phyloP scores from a whole-genome alignment of 2,888 invertebrate species.

The Apantesis nais region DNA sequence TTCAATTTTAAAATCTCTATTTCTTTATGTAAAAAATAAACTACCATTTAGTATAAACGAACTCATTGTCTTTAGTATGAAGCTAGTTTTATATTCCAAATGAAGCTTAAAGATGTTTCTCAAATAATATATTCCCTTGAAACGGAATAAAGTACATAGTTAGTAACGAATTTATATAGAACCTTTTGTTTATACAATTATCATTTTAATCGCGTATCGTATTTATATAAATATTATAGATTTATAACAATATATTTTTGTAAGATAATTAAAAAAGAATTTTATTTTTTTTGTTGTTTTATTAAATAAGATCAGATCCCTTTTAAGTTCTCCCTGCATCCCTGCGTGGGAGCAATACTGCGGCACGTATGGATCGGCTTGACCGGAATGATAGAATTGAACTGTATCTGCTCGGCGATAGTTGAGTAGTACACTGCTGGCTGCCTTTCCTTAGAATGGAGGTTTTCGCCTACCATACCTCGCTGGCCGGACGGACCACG shows the following conservation, averaged over 20 bases:
- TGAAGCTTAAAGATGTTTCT: background rate
- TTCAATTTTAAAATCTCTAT: background rate
- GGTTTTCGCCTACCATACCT: too few species aligned
- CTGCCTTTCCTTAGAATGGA: too few species aligned
- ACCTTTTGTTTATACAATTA: constrained; percentile 31
- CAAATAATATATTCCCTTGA: constrained; percentile 6
- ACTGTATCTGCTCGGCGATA: too few species aligned
- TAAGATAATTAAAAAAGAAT: constrained; percentile 42
- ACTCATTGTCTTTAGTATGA: background rate
- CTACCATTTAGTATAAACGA: background rate
- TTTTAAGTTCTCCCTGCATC: too few species aligned
- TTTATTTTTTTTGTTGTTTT: constrained; percentile 32
- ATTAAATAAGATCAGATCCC: background rate
- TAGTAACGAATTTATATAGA: constrained; percentile 19
- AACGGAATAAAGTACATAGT: constrained; percentile 20
- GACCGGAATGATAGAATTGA: too few species aligned
- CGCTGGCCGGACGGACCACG: too few species aligned
- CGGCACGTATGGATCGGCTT: too few species aligned
- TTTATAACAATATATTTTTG: constrained; percentile 45
- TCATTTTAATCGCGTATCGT: constrained; percentile 40
- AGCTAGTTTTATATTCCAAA: background rate
- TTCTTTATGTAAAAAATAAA: background rate
- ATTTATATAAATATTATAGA: constrained; percentile 39
- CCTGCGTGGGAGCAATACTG: too few species aligned
- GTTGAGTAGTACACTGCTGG: too few species aligned